Evolutionary conservation across 2,797 vertebrate species (phyloP).

Genomic region (Okamejei kenojei): DNA sequence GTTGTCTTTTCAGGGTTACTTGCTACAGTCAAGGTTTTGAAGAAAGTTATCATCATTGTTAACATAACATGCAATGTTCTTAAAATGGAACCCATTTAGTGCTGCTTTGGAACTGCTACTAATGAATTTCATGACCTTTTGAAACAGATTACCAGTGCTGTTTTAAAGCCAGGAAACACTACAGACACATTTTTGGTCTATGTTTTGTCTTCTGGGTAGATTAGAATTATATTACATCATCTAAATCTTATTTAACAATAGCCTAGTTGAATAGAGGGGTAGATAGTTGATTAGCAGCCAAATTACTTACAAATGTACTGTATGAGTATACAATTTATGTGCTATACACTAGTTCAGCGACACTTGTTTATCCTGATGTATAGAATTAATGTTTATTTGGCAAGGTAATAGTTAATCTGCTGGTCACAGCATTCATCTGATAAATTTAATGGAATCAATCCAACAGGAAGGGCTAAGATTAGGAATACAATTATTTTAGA

Average conservation of each 20-base stretch:
- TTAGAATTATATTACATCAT: background rate
- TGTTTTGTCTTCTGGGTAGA: background rate
- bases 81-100: no score
- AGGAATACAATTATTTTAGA: background rate
- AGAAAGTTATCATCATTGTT: no score
- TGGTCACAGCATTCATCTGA: background rate
- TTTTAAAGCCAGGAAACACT: no score
- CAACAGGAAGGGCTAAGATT: conserved; percentile 18
- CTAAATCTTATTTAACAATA: background rate
- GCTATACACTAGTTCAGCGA: background rate
- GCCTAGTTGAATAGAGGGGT: background rate
- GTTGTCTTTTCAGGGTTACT: no score
- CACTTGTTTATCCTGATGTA: background rate
- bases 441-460: background rate
- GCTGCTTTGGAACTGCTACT: no score
- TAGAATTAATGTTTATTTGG: background rate
- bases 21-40: no score
- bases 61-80: no score
- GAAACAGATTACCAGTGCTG: no score
- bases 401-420: background rate
- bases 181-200: no score
- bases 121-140: no score
- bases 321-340: background rate
- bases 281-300: background rate
- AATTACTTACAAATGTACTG: background rate